Evolutionary conservation across 2,797 vertebrate genomes (phyloP), one percentile per base, ranked within the genome.

Genomic region (Telmatherina bonti): DNA sequence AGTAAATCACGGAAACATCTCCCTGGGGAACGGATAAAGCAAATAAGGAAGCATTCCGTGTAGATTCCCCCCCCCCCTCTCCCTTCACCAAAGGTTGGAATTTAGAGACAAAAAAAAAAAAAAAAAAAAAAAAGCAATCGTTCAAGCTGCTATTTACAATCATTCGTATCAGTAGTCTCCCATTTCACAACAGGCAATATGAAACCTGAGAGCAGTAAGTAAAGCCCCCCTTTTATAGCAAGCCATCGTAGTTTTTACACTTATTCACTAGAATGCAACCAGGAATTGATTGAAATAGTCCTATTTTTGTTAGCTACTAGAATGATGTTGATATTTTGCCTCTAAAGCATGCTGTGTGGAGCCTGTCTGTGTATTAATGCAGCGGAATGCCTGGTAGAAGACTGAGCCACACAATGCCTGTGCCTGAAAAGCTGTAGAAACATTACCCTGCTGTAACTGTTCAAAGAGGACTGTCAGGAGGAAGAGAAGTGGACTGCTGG

Each of bases 91-190:
- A 94, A 93, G 93, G 91, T 93, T 91, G 90, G 89, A 91, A 90
- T 71, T 67, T 61, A 87, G 81, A 81, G 79, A 7, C n/a, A n/a
- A n/a, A n/a, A n/a, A n/a, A n/a, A 67, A 80, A 88, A 87, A 78
- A 93, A 93, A 67, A 80, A 88, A 87, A 67, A 80, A 88, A 87
- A 78, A 93, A 93, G 92, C 92, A 94, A 94, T 95, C 90, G 90
- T 93, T 93, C 93, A 92, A n/a, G 94, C 93, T 94, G 93, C 94
- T 94, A 94, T 88, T 91, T 90, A 93, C 92, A 93, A 95, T 94
- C 92, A 78, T 93, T 92, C 26, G 26, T 53, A 67, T 68, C 81
- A 65, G 81, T 85, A 81, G 66, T 74, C 76, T 89, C 74, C 82
- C 79, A 86, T 87, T 84, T 74, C 78, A 88, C 75, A 79, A 83